A percentile compares a stretch with the other conserved stretches of the same genome.
Evolutionary conservation across 2,113 vertebrate genomes (phyloP).

Genomic region (Percopsis transmontana): DNA sequence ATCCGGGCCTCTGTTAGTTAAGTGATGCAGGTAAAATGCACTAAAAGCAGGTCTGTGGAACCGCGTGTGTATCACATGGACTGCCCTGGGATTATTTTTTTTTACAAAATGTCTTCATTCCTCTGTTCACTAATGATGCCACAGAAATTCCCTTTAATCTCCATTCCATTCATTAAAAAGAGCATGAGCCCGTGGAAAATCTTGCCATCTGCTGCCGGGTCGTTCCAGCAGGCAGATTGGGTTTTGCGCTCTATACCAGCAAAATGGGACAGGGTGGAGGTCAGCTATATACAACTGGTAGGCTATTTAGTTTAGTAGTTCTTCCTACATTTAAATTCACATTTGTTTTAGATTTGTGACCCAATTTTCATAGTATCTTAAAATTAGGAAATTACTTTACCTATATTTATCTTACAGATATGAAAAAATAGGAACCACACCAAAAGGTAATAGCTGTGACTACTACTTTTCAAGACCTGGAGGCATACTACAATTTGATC

Average conservation of each 20-base stretch:
- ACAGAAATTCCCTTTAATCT: constrained; percentile 79
- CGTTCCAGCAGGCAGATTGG: constrained; percentile 74
- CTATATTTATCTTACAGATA: no score
- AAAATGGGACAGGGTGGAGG: constrained; percentile 42
- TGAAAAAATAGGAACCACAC: no score
- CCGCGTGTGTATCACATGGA: constrained; percentile 72
- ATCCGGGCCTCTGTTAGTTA: constrained; percentile 70
- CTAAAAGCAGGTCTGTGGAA: constrained; percentile 76
- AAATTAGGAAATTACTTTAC: no score
- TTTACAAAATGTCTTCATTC: constrained; percentile 82
- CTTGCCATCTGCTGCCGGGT: constrained; percentile 77
- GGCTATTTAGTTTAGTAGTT: no score
- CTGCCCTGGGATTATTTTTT: constrained; percentile 77
- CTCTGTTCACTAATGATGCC: constrained; percentile 82
- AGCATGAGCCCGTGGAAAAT: constrained; percentile 77
- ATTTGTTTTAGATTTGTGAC: no score
- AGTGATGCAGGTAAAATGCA: constrained; percentile 69
- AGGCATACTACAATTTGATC: no score
- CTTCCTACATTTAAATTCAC: no score
- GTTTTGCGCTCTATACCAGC: constrained; percentile 64
- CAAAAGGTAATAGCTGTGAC: no score
- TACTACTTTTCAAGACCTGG: no score
- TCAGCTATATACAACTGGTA: constrained; percentile 51
- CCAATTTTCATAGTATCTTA: no score
- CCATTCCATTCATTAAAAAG: constrained; percentile 82